Conservation (phyloP, 2,113 vertebrate genomes). For the Oostethus manadensis region DNA sequence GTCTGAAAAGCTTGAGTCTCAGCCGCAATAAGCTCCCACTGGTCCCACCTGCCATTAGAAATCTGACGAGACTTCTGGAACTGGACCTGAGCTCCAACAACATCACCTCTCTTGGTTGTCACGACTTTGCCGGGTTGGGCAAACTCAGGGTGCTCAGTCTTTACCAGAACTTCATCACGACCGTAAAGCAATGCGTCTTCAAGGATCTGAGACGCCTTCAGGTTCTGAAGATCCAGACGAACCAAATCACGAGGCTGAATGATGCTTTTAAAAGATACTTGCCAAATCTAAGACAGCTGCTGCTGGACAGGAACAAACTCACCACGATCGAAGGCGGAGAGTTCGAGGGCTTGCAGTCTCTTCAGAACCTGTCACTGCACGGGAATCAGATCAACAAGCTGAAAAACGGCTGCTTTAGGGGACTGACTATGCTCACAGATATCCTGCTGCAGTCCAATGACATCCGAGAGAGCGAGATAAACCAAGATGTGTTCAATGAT, state of each 20-base stretch:
- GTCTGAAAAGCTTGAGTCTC: constrained; percentile 43
- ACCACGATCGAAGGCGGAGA: not conserved
- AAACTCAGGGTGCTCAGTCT: constrained; percentile 51
- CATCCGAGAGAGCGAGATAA: constrained; percentile 8
- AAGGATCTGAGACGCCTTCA: constrained; percentile 45
- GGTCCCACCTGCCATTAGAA: constrained; percentile 36
- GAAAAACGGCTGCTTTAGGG: constrained; percentile 39
- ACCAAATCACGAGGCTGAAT: constrained; percentile 37
- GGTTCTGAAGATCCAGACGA: constrained; percentile 52
- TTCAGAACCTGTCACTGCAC: constrained; percentile 49
- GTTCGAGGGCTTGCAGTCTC: constrained; percentile 43
- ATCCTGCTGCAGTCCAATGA: constrained; percentile 49
- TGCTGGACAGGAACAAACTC: constrained; percentile 56
- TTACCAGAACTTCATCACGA: constrained; percentile 47
- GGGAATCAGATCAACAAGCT: constrained; percentile 53
- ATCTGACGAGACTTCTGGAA: constrained; percentile 35
- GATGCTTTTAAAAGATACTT: constrained; percentile 48
- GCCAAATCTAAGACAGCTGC: constrained; percentile 44
- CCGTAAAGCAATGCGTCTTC: constrained; percentile 52
- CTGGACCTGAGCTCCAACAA: constrained; percentile 64
- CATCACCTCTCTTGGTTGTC: constrained; percentile 43
- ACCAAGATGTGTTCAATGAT: constrained; percentile 24
- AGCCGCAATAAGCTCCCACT: constrained; percentile 38
- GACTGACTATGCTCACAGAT: constrained; percentile 39
- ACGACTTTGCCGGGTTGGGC: constrained; percentile 55